Conservation (phyloP, 1,140 invertebrate species). For the Trinorchestia longiramus region DNA sequence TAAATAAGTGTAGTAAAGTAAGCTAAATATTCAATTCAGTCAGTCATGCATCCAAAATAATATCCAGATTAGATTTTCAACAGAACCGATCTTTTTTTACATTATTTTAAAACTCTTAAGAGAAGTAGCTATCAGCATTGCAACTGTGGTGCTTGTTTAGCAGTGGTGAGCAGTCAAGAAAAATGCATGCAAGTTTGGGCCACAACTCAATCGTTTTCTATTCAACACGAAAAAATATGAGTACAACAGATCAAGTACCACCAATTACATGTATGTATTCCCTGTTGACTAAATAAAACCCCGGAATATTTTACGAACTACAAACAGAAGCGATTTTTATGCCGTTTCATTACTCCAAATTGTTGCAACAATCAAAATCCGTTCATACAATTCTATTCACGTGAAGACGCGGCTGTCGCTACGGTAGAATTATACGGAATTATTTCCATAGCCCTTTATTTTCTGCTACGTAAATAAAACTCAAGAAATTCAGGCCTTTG, state of each 20-base stretch:
- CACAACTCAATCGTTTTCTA: neutral
- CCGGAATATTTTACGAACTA: neutral
- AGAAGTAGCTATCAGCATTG: neutral
- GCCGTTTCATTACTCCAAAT: neutral
- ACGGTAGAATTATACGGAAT: neutral
- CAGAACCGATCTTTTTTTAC: neutral
- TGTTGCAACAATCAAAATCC: neutral
- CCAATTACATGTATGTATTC: neutral
- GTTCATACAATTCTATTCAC: neutral
- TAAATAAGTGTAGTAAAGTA: no score
- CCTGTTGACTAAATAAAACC: neutral
- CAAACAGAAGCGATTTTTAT: neutral
- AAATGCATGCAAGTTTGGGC: neutral
- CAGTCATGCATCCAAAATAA: neutral
- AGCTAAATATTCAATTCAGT: neutral
- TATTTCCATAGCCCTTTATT: neutral
- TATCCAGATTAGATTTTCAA: neutral
- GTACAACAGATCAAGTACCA: neutral
- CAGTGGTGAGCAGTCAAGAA: neutral
- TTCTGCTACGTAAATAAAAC: neutral
- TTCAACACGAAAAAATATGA: neutral
- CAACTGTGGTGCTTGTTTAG: neutral
- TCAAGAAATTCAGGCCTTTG: constrained; percentile 8
- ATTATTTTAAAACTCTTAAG: neutral
- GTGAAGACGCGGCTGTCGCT: neutral